Base-by-base conservation (phyloP, 2,797 vertebrate genomes). In the Sarcophilus harrisii region DNA sequence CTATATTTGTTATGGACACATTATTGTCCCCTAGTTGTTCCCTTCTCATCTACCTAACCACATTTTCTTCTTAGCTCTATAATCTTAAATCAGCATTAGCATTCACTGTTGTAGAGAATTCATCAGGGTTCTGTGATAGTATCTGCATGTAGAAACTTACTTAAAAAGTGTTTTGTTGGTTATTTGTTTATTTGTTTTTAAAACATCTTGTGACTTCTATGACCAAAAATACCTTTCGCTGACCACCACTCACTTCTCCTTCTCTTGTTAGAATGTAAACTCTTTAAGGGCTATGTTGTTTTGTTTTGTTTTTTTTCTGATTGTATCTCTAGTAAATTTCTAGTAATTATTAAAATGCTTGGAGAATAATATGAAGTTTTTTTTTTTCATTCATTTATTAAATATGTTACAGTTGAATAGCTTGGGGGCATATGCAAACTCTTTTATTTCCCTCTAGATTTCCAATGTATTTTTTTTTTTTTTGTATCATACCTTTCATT, bases 371-470 rank as follows among this genome's bases (percentile, higher is more conserved):
- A 87, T 8, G 38, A 30, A 49, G 10, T 87, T 45, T 49, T 1
- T n/a, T n/a, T 38, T 49, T 45, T 87, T 87, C 38, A 87, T 45
- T 73, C 21, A 49, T 87, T 49, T 87, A 87, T 87, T 87, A 21
- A 87, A 87, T 38, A 13, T 87, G 2, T 87, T 49, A 87, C n/a
- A 12, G 27, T 49, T 93, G 62, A 98, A 96, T 94, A 0, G 32
- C 96, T 57, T 92, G 90, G 97, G 21, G 94, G 94, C 73, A 96
- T 92, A 97, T 81, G 52, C 94, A 57, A 54, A 27, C 27, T 96
- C 62, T 97, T 91, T 6, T 49, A 55, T 94, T 98, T 97, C 81
- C 57, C 60, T 94, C 97, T 96, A 98, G 98, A 97, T 94, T 94
- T 58, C 93, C 96, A 95, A 21, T 90, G 32, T 59, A 94, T 97